Conservation (phyloP, 2,888 invertebrate genomes). For the Dermolepida albohirtum region DNA sequence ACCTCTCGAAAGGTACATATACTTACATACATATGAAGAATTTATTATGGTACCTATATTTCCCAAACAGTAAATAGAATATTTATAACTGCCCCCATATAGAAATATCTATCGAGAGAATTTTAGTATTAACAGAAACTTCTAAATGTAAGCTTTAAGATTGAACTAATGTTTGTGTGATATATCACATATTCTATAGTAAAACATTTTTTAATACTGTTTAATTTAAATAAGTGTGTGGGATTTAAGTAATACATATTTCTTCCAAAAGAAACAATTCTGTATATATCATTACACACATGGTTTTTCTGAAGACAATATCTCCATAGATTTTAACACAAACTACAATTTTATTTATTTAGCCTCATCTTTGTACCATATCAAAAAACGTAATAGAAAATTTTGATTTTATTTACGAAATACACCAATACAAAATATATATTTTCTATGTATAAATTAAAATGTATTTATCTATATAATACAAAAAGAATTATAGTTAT, state of each 20-base stretch:
- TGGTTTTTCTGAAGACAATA: too few species aligned
- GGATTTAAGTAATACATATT: neutral
- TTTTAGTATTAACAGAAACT: slow-evolving; percentile 8
- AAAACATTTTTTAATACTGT: neutral
- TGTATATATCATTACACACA: too few species aligned
- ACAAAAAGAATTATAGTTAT: slow-evolving; percentile 14
- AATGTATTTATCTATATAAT: slow-evolving; percentile 11
- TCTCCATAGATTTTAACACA: too few species aligned
- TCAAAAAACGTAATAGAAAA: slow-evolving; percentile 6
- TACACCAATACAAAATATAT: slow-evolving; percentile 19
- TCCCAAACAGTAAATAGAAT: neutral
- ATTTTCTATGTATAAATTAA: slow-evolving; percentile 24
- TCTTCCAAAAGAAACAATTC: neutral
- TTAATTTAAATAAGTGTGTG: neutral
- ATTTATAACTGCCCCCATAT: slow-evolving; percentile 22
- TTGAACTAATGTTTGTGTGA: slow-evolving; percentile 17
- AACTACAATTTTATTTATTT: too few species aligned
- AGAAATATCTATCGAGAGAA: slow-evolving; percentile 2
- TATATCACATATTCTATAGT: slow-evolving; percentile 6
- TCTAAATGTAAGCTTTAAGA: slow-evolving; percentile 26
- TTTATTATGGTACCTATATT: too few species aligned
- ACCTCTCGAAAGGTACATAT: too few species aligned
- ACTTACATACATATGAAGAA: too few species aligned
- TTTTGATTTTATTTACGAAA: slow-evolving; percentile 7
- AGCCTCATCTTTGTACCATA: slow-evolving; percentile 6